These are phyloP conservation scores for Trematomus loennbergii DNA, from an alignment of 2,113 vertebrate genomes.

Conservation along the genomic window DNA sequence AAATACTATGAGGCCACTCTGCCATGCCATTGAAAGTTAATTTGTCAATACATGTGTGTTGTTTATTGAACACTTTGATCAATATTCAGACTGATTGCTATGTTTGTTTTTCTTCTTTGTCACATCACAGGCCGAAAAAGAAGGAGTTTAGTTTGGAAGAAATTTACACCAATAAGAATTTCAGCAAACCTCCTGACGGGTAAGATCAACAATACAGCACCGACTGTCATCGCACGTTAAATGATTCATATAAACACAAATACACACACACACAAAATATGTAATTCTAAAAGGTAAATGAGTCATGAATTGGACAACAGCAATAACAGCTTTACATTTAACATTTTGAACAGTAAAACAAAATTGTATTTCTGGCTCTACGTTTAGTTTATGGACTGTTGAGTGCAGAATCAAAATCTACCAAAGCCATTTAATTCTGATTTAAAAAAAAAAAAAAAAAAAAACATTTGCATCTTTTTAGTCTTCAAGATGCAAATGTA, in stretches of 20 bases:
- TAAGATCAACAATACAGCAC: slow-evolving; percentile 59
- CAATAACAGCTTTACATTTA: too few species aligned
- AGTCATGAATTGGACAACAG: too few species aligned
- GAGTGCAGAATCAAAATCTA: too few species aligned
- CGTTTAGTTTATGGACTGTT: too few species aligned
- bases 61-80: not conserved
- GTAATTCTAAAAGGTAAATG: too few species aligned
- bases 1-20: not conserved
- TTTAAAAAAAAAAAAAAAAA: too few species aligned
- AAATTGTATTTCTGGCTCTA: too few species aligned
- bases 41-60: not conserved
- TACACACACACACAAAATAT: not conserved
- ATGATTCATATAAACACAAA: not conserved
- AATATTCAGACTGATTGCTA: slow-evolving; percentile 4
- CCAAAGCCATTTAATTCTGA: too few species aligned
- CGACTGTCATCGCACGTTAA: not conserved
- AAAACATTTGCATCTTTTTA: too few species aligned
- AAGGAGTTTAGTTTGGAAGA: slow-evolving; percentile 94
- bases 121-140: slow-evolving; percentile 87
- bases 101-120: not conserved
- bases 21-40: not conserved
- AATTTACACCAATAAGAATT: slow-evolving; percentile 95
- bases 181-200: slow-evolving; percentile 88
- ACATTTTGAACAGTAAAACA: too few species aligned
- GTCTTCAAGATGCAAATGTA: too few species aligned